Conservation (phyloP, 2,113 vertebrate species). For the Cololabis saira region DNA sequence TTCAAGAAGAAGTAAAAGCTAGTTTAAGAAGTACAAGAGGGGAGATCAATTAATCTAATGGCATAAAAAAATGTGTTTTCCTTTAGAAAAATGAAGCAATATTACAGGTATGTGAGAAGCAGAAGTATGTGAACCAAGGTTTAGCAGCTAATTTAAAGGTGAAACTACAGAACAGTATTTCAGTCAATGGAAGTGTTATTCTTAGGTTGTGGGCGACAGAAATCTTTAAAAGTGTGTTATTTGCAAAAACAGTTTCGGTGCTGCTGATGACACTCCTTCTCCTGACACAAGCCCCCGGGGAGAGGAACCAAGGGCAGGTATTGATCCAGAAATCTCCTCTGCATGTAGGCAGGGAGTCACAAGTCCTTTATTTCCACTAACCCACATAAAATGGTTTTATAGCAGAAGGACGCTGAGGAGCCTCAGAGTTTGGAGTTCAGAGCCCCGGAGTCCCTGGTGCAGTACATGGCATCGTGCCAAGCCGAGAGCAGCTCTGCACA, state of each 20-base stretch:
- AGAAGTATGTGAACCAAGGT: background rate
- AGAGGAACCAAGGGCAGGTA: slow-evolving; percentile 48
- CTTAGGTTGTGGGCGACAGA: background rate
- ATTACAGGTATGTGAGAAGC: background rate
- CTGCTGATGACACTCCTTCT: slow-evolving; percentile 12
- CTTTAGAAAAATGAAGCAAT: background rate
- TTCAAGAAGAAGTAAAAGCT: background rate
- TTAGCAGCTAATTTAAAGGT: background rate
- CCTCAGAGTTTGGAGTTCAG: slow-evolving; percentile 61
- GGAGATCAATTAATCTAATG: background rate
- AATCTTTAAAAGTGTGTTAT: slow-evolving; percentile 20
- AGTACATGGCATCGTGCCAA: slow-evolving; percentile 58
- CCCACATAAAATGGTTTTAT: slow-evolving; percentile 57
- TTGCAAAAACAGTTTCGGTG: slow-evolving; percentile 21
- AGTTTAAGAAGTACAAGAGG: no score
- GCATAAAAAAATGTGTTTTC: background rate
- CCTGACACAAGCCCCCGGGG: slow-evolving; percentile 15
- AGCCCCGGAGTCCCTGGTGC: slow-evolving; percentile 57
- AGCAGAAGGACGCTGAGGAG: slow-evolving; percentile 48
- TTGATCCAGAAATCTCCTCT: slow-evolving; percentile 56
- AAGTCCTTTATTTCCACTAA: slow-evolving; percentile 63
- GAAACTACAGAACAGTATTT: background rate
- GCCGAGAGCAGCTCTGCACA: slow-evolving; percentile 27
- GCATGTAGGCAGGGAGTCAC: slow-evolving; percentile 56
- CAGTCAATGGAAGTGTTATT: slow-evolving; percentile 2